These are phyloP conservation scores for Balearica regulorum DNA, from an alignment of 2,797 vertebrate genomes.

Conservation along the genomic window DNA sequence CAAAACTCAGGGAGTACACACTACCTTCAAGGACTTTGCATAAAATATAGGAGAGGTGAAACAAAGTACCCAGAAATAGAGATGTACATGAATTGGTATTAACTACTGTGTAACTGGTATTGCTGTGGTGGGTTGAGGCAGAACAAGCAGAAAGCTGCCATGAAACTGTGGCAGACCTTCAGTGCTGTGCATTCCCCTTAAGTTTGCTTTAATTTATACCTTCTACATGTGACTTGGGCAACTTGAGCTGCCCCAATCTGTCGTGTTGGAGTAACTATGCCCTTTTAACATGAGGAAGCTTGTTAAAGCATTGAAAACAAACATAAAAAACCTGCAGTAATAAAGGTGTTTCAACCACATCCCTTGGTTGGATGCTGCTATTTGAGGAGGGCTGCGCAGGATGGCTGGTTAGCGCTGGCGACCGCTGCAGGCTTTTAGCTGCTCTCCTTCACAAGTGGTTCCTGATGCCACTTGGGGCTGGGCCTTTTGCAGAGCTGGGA, in stretches of 20 bases:
- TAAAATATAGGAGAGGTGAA: not conserved
- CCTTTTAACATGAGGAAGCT: not conserved
- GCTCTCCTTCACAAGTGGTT: not conserved
- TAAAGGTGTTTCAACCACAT: not conserved
- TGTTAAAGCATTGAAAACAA: not conserved
- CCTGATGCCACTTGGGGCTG: not conserved
- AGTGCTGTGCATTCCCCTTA: not conserved
- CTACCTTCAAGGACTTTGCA: not conserved
- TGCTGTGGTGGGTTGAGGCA: not conserved
- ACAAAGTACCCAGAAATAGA: not conserved
- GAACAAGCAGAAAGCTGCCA: not conserved
- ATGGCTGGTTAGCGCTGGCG: not conserved
- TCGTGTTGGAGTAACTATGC: not conserved
- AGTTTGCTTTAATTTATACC: not conserved
- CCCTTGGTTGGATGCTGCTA: fast-evolving
- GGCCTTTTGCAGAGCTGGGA: not conserved
- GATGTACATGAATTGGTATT: fast-evolving
- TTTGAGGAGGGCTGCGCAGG: not conserved
- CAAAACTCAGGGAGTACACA: not conserved
- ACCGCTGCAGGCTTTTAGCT: not conserved
- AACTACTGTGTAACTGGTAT: fast-evolving
- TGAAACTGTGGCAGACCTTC: not conserved
- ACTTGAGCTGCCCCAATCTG: not conserved
- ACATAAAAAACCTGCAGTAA: fast-evolving
- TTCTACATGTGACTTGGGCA: fast-evolving